phyloP scores from a whole-genome alignment of 2,113 vertebrate species.

The Eulemur macaco region DNA sequence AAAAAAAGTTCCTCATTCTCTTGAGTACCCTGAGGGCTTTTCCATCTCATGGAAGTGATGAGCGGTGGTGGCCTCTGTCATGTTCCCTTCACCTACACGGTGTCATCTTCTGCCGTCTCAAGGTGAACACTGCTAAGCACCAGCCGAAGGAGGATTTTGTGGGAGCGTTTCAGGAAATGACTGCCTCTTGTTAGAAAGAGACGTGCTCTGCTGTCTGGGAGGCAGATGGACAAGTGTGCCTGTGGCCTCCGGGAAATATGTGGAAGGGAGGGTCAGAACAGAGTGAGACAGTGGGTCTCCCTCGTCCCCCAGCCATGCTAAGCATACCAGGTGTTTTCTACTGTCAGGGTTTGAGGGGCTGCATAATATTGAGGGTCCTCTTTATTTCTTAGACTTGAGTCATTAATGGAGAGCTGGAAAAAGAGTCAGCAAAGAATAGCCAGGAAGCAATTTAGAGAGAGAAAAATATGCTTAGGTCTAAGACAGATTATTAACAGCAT shows the following conservation, averaged over 20 bases:
- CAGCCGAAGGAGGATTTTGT: not conserved
- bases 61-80: slow-evolving; percentile 81
- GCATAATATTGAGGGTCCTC: not conserved
- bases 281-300: not conserved
- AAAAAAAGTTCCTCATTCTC: slow-evolving; percentile 84
- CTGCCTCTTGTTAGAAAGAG: slow-evolving; percentile 49
- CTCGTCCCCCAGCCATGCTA: not conserved
- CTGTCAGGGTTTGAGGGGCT: not conserved
- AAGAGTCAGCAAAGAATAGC: slow-evolving; percentile 21
- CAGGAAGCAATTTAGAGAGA: slow-evolving; percentile 38
- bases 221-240: not conserved
- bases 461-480: slow-evolving; percentile 14
- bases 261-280: not conserved
- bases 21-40: slow-evolving; percentile 81
- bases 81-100: slow-evolving; percentile 83
- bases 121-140: slow-evolving; percentile 76
- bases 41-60: slow-evolving; percentile 80
- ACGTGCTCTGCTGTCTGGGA: not conserved
- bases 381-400: slow-evolving; percentile 15
- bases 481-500: not conserved
- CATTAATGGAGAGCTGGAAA: slow-evolving; percentile 20
- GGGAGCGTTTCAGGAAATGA: slow-evolving; percentile 51
- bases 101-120: slow-evolving; percentile 82
- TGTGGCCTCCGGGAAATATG: not conserved
- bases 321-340: not conserved